Evolutionary conservation across 1,140 invertebrate genomes (phyloP), one percentile per base, ranked within the genome.

Genomic region (Pseudachorutes palmiensis): DNA sequence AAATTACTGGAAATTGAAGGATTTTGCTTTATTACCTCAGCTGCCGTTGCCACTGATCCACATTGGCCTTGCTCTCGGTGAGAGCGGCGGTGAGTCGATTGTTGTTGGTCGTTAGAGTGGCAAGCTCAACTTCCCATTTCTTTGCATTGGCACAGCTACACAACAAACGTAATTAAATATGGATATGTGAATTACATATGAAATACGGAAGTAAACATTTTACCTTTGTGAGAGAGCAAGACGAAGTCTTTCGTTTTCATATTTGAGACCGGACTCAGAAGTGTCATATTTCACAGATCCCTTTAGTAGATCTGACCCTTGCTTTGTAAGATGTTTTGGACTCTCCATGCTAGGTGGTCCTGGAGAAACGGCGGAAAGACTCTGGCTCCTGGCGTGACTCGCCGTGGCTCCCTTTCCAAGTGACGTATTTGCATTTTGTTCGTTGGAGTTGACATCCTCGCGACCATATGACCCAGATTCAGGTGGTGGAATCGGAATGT

Each of bases 21-120:
- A n/a, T n/a, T n/a, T n/a, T n/a, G n/a, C n/a, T n/a, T n/a, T n/a
- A n/a, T 45, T 55, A 55, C 51, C 51, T 55, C 9, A 97, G 82
- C 76, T 98, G 94, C 72, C 92, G 85, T 81, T 98, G 97, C 95
- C 95, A 98, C 78, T 97, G 94, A 75, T 98, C 94, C 5, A 98
- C 94, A 81, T 98, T 98, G 48, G 93, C 90, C 30, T 93, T 97
- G 71, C 91, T 95, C 80, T 98, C 95, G 80, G 98, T 94, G 60
- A 98, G 82, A 12, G 94, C 94, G 75, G 91, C 92, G 9, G 94
- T 97, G 74, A 98, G 81, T 75, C 94, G 85, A 19, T 90, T 85
- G 80, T 98, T 98, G 79, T 97, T 97, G 75, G 91, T 96, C 81
- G 97, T 97, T 70, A 98, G 81, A 5, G 94, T 97, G 66, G 92